phyloP scores from a whole-genome alignment of 2,113 vertebrate species.

The Nothocercus julius region DNA sequence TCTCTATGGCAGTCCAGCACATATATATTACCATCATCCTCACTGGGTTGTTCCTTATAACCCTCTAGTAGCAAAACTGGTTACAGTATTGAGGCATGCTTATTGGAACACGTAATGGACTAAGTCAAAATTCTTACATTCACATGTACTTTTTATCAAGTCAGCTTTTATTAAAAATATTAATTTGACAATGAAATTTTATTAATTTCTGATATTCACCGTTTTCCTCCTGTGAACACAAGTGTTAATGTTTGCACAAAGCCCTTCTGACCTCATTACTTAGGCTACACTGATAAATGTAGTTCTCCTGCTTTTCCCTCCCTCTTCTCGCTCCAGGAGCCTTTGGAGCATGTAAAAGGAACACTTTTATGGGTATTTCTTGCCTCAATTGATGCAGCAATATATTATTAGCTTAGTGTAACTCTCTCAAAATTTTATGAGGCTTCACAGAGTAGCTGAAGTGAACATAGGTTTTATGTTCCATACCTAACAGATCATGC shows the following conservation, averaged over 20 bases:
- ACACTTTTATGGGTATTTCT: slow-evolving; percentile 15
- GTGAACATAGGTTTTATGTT: slow-evolving; percentile 52
- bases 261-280: background rate
- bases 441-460: slow-evolving; percentile 43
- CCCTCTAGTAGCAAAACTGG: background rate
- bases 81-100: background rate
- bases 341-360: slow-evolving; percentile 15
- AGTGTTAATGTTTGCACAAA: background rate
- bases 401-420: background rate
- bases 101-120: background rate
- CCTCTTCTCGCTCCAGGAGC: background rate
- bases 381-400: slow-evolving; percentile 22
- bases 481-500: slow-evolving; percentile 10
- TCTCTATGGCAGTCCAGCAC: background rate
- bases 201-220: background rate
- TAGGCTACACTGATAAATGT: background rate
- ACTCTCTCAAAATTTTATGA: slow-evolving; percentile 59
- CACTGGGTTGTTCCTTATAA: background rate
- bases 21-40: background rate
- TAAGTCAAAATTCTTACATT: background rate
- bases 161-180: background rate
- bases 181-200: background rate
- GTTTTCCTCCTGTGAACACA: background rate
- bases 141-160: background rate
- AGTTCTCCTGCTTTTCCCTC: background rate